A percentile compares a stretch with the other conserved stretches of the same genome.
These are phyloP conservation scores for Cydia splendana DNA, from an alignment of 1,140 invertebrate genomes.

Conservation along the genomic window DNA sequence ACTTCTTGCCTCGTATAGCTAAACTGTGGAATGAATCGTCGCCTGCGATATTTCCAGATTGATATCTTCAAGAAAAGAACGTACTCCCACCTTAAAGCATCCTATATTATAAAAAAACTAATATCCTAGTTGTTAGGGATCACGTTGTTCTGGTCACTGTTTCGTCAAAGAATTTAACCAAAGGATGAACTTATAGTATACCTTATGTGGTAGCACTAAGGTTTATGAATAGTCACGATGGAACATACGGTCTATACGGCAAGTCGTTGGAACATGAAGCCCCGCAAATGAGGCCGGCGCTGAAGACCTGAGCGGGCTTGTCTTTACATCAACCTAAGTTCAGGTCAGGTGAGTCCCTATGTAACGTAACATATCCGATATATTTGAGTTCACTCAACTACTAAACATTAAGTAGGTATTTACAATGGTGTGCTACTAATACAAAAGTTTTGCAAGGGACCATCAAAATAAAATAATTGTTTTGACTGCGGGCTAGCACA, in stretches of 20 bases:
- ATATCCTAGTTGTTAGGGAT: background rate
- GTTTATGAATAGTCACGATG: too few relatives aligned
- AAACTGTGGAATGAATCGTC: too few relatives aligned
- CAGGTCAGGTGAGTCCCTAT: conserved; percentile 3
- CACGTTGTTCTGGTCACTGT: background rate
- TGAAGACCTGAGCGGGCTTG: conserved; percentile 30
- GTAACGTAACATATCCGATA: background rate
- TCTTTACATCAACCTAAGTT: conserved; percentile 4
- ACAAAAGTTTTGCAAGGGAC: too few relatives aligned
- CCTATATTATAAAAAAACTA: too few relatives aligned
- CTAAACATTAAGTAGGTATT: background rate
- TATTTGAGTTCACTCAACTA: background rate
- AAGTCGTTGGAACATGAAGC: conserved; percentile 46
- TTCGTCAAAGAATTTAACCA: background rate
- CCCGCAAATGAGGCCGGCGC: conserved; percentile 54
- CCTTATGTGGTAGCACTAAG: too few relatives aligned
- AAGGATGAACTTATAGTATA: background rate
- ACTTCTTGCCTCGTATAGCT: too few relatives aligned
- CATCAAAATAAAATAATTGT: too few relatives aligned
- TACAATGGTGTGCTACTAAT: too few relatives aligned
- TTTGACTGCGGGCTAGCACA: too few relatives aligned
- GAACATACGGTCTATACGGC: background rate
- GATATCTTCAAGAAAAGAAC: too few relatives aligned
- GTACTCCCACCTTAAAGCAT: too few relatives aligned
- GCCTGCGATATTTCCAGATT: too few relatives aligned